phyloP scores from a whole-genome alignment of 64 coral and sea anemone genomes.

The Actinia equina region DNA sequence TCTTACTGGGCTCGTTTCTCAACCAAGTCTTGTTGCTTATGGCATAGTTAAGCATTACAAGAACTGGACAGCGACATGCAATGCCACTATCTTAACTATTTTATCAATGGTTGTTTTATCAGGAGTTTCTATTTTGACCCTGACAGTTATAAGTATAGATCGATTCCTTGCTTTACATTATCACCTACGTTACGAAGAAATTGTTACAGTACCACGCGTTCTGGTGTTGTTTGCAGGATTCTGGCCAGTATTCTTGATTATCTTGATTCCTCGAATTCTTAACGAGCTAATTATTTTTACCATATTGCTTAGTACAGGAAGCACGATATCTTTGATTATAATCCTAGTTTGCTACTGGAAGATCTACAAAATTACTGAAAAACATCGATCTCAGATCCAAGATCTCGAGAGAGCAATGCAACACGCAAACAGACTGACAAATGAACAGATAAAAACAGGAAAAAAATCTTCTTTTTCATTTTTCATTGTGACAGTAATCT shows the following conservation, averaged over 20 bases:
- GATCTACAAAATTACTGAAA: conserved; percentile 3
- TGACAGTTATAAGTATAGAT: too few species aligned
- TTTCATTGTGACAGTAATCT: neutral
- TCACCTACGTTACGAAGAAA: neutral
- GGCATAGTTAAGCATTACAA: neutral
- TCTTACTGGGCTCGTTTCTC: neutral
- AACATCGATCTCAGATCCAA: neutral
- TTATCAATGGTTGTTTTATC: neutral
- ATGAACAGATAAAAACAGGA: neutral
- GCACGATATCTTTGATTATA: neutral
- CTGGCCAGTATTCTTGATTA: neutral
- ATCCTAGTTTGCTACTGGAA: neutral
- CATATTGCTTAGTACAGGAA: neutral
- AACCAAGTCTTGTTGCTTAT: neutral
- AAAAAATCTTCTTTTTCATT: neutral
- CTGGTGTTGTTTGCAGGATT: neutral
- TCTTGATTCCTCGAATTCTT: neutral
- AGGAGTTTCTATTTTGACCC: neutral
- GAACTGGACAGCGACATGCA: neutral
- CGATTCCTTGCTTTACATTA: neutral
- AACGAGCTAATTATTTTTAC: neutral
- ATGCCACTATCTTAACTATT: neutral
- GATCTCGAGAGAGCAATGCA: neutral
- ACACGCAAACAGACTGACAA: neutral
- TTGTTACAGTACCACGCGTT: neutral